Base-by-base conservation (phyloP, 2,888 invertebrate genomes). In the Seira musarum region DNA sequence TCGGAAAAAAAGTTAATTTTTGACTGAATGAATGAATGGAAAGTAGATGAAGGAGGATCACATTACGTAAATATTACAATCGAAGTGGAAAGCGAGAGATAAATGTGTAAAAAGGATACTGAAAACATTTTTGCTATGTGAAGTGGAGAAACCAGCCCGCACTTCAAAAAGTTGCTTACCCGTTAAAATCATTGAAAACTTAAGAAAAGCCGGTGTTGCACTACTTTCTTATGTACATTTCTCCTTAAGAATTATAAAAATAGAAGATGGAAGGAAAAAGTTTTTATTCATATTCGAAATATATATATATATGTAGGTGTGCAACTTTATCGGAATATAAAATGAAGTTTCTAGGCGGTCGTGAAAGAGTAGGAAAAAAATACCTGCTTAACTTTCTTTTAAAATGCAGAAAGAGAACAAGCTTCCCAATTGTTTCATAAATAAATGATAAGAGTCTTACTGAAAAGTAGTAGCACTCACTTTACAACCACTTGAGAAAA, bases 31-130 rank as follows among this genome's bases (percentile, higher is more conserved):
- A 35, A 53, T 53, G 67, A 49, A 53, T 63, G 53, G 3, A 63
- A 40, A 70, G 70, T 60, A 53, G 53, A 53, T 53, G 53, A 53
- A 53, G 65, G 69, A 70, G 22, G 77, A 77, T 77, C 70, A 65
- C 77, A 77, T 77, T 77, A 69, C 77, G 69, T 19, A 70, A 69
- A 77, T 57, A 70, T 77, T 66, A 68, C 78, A 79, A 72, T 71
- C 71, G 78, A 66, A 78, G 78, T 60, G 78, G 71, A 78, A 78
- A 71, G 72, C 61, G 71, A 78, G 49, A 57, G 78, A 79, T 72
- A 72, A 79, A 79, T 66, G 78, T 40, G 53, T 53, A 53, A 53
- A 53, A 13, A 13, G 53, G n/a, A 53, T 53, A 53, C 6, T 53
- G 53, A 53, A 17, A 53, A 53, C 15, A 53, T 53, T 53, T 53